A percentile compares a stretch with the other conserved stretches of the same genome.
Conservation (phyloP, 2,113 vertebrate species). For the Thymallus thymallus region DNA sequence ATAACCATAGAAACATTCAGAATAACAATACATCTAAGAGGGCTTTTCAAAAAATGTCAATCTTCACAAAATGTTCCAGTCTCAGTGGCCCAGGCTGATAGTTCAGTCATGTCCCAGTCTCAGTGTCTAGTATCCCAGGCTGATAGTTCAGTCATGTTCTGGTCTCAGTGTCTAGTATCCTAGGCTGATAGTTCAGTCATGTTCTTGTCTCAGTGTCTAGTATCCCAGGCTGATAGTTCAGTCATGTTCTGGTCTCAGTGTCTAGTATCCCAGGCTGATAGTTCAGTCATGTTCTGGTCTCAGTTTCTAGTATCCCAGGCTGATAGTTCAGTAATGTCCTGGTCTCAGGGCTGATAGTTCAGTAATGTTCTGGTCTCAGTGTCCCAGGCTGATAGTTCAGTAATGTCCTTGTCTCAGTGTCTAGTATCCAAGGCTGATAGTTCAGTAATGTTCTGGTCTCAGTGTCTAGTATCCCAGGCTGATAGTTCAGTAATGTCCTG, state of each 20-base stretch:
- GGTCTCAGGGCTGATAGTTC: conserved; percentile 24
- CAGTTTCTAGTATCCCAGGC: too few species aligned
- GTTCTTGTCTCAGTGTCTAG: too few species aligned
- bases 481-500: conserved; percentile 37
- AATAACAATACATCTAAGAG: conserved; percentile 45
- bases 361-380: conserved; percentile 27
- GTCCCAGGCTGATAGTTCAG: conserved; percentile 44
- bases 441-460: conserved; percentile 35
- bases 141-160: conserved; percentile 40
- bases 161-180: too few species aligned
- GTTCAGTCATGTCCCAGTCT: conserved; percentile 27
- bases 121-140: conserved; percentile 31
- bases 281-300: too few species aligned
- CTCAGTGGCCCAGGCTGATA: conserved; percentile 40
- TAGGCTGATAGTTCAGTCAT: too few species aligned
- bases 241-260: too few species aligned
- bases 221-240: too few species aligned
- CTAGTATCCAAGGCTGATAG: conserved; percentile 28
- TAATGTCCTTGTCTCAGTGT: conserved; percentile 25
- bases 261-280: too few species aligned
- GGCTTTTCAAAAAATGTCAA: conserved; percentile 33
- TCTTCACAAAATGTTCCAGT: conserved; percentile 44
- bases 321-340: too few species aligned
- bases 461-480: conserved; percentile 44
- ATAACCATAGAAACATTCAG: conserved; percentile 43